These are phyloP conservation scores for Leucoraja ocellata DNA, from an alignment of 2,797 vertebrate genomes.

Conservation along the genomic window DNA sequence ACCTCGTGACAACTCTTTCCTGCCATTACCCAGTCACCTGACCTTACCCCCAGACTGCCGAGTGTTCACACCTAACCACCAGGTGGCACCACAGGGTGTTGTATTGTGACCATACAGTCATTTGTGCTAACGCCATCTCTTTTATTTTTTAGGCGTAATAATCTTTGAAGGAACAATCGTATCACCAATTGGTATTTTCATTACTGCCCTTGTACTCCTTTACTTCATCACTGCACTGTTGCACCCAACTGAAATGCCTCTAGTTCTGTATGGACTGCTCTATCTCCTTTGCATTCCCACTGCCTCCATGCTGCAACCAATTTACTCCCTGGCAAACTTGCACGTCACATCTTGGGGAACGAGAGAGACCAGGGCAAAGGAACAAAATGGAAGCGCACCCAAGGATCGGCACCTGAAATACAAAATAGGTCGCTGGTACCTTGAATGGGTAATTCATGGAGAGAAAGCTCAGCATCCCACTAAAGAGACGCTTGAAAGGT, in stretches of 20 bases:
- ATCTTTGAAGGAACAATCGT: conserved; percentile 61
- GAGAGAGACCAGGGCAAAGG: conserved; percentile 56
- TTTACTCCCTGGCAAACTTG: conserved; percentile 74
- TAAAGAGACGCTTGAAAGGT: not conserved
- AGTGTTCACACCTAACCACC: too few species aligned
- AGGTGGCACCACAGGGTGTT: too few species aligned
- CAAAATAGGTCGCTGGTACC: conserved; percentile 65
- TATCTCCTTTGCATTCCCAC: conserved; percentile 75
- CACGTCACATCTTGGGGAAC: conserved; percentile 69
- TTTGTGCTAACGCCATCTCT: not conserved
- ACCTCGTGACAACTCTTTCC: too few species aligned
- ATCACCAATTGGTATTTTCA: conserved; percentile 66
- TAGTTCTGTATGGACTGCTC: conserved; percentile 63
- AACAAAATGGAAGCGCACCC: conserved; percentile 49
- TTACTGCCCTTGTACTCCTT: conserved; percentile 62
- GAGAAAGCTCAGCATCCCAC: not conserved
- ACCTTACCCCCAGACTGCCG: too few species aligned
- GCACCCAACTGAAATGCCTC: conserved; percentile 63
- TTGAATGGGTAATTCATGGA: conserved; percentile 35
- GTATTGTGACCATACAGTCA: not conserved
- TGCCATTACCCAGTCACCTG: too few species aligned
- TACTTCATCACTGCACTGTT: conserved; percentile 64
- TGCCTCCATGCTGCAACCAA: conserved; percentile 69
- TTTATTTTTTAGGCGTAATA: conserved; percentile 59
- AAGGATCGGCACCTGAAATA: conserved; percentile 59